These are phyloP conservation scores for Nudaria mundana DNA, from an alignment of 2,888 invertebrate genomes.

Conservation along the genomic window DNA sequence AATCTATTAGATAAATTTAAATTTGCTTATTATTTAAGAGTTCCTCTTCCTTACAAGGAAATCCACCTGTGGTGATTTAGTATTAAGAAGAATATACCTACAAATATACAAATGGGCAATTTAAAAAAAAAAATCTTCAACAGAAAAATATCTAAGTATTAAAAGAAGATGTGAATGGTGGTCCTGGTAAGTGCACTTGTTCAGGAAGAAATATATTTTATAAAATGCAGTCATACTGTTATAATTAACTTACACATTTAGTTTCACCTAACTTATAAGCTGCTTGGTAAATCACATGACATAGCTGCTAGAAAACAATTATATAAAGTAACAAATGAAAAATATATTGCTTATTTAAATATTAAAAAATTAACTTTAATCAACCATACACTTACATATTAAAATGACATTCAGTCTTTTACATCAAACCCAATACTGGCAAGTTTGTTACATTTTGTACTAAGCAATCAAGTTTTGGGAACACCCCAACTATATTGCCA, in stretches of 20 bases:
- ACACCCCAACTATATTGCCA: conserved; percentile 52
- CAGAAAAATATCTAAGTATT: no score
- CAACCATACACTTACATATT: conserved; percentile 46
- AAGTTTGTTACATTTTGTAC: conserved; percentile 80
- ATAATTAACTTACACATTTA: conserved; percentile 18
- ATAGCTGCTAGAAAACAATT: conserved; percentile 30
- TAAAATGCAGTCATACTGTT: conserved; percentile 15
- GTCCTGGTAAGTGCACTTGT: no score
- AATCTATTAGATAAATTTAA: no score
- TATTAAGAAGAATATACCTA: no score
- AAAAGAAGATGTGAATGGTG: no score
- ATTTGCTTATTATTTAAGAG: no score
- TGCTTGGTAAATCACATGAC: conserved; percentile 46
- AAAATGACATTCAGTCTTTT: conserved; percentile 80
- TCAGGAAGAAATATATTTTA: no score
- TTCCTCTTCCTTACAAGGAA: no score
- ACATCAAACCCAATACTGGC: conserved; percentile 80
- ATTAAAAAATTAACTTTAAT: conserved; percentile 65
- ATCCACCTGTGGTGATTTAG: no score
- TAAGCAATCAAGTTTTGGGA: conserved; percentile 66
- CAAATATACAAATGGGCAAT: no score
- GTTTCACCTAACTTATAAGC: conserved; percentile 31
- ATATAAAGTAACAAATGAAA: conserved; percentile 33
- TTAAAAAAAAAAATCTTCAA: no score
- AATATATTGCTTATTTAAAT: conserved; percentile 48